Base-by-base conservation (phyloP, 1,140 invertebrate species). In the Pseudobourletiella spinata region DNA sequence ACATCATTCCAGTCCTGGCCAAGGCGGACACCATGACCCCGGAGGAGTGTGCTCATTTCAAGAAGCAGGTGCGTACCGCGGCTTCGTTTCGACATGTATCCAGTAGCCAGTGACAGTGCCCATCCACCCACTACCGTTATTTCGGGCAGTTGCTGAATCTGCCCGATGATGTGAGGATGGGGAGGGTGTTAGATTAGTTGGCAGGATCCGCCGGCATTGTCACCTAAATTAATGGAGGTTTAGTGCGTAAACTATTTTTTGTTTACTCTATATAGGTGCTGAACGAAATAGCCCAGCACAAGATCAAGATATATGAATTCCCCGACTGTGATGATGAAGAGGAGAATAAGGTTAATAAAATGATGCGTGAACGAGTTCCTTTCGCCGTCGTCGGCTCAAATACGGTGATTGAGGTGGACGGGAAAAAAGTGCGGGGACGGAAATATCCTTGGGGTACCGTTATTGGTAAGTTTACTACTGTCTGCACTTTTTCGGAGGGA, bases 341-440 rank as follows among this genome's bases (percentile, higher is more conserved):
- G 63, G 85, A 84, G 43, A 82, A 79, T 57, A 87, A 87, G 75
- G 74, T 84, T 57, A 82, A 86, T 67, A 85, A 84, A 74, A 81
- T 83, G 67, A 75, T 95, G 63, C 83, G 87, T 65, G 84, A 86
- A 52, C 81, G 90, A 71, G 89, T 98, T 50, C 97, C 97, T 57
- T 99, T 99, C 78, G 96, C 96, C 18, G 93, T 99, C 25, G 93
- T 99, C n/a, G 96, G 96, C 30, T 95, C 95, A 63, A 99, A 99
- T 76, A 86, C 87, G 18, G 86, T 97, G 20, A 85, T 96, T 52
- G 94, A 97, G 76, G 78, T 84, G 24, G 89, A 95, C 63, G 89
- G 89, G 15, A 86, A 86, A 69, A 91, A 91, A 76, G 75, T 94
- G 1, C 80, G 94, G 44, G 95, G 92, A 18, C 80, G 95, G 70